Evolutionary conservation across 2,797 vertebrate genomes (phyloP).

Genomic region (Picus viridis): DNA sequence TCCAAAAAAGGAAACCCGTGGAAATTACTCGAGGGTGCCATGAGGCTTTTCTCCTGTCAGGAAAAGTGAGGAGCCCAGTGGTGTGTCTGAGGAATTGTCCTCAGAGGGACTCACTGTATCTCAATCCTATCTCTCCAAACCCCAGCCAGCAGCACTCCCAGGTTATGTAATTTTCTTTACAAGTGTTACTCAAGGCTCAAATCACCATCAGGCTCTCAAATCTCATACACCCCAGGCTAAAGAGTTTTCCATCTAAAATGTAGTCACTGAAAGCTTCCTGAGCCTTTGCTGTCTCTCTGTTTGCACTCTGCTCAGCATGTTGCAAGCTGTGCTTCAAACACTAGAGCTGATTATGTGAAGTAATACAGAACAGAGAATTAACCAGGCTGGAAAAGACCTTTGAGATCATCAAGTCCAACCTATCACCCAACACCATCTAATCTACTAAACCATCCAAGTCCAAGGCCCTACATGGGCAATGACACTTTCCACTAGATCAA

Average conservation of each 20-base stretch:
- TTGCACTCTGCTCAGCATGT: background rate
- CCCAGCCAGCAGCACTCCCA: background rate
- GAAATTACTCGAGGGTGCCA: background rate
- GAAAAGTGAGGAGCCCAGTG: background rate
- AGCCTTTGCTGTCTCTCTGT: background rate
- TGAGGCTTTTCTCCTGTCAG: background rate
- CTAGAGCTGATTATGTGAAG: background rate
- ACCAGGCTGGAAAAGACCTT: no score
- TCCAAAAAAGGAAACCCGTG: constrained; percentile 14
- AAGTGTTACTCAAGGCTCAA: background rate
- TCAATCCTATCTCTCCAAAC: background rate
- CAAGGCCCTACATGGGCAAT: no score
- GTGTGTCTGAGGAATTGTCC: background rate
- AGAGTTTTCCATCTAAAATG: background rate
- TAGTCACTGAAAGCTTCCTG: background rate
- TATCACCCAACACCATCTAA: no score
- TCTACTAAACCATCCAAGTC: no score
- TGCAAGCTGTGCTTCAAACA: background rate
- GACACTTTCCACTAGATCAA: no score
- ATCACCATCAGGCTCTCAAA: background rate
- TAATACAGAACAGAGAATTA: no score
- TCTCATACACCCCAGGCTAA: background rate
- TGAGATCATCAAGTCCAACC: no score
- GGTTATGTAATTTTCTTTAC: background rate
- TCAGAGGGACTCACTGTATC: background rate